Base-by-base conservation (phyloP, 2,888 invertebrate species). In the Matsumyia berberina region DNA sequence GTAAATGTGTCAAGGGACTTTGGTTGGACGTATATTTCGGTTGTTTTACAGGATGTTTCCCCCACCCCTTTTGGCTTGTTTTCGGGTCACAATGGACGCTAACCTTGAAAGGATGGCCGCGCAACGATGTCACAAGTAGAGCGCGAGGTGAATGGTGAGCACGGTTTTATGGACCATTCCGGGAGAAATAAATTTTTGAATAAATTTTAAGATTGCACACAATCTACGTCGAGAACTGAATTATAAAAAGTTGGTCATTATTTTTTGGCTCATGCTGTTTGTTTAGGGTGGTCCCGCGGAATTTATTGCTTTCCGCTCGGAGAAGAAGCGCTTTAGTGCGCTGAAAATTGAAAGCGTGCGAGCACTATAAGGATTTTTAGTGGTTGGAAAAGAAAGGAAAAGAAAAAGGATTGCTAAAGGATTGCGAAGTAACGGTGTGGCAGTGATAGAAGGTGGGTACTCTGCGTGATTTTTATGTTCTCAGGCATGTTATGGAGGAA, bases 111-210 rank as follows among this genome's bases (percentile, higher is more conserved):
- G 12, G 44, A 33, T 17, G 39, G 39, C 8, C 2, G 6, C 24
- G 19, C 24, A 8, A 15, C 4, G 33, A 37, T 35, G 29, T 44
- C 35, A 39, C 5, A 4, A 24, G n/a, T 35, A 49, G 46, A 11
- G 8, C 24, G 9, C 44, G n/a, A 49, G 73, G 42, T 69, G 62
- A 82, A 60, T 39, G 58, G 64, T 77, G 58, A 53, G 70, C n/a
- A n/a, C 55, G 64, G 58, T 49, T 77, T 81, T 81, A 77, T 76
- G 70, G 62, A 64, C 77, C 76, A 81, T 81, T 77, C 44, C 49
- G 57, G 17, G 37, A 51, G 57, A 58, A 76, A 70, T 67, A 81
- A 81, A 76, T 76, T 69, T 24, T 62, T 37, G 53, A 69, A 81
- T 81, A 77, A 69, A 76, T 77, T 81, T 70, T 64, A 70, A 77